Base-by-base conservation (phyloP, 1,140 invertebrate species). In the Probaryconus sp. region DNA sequence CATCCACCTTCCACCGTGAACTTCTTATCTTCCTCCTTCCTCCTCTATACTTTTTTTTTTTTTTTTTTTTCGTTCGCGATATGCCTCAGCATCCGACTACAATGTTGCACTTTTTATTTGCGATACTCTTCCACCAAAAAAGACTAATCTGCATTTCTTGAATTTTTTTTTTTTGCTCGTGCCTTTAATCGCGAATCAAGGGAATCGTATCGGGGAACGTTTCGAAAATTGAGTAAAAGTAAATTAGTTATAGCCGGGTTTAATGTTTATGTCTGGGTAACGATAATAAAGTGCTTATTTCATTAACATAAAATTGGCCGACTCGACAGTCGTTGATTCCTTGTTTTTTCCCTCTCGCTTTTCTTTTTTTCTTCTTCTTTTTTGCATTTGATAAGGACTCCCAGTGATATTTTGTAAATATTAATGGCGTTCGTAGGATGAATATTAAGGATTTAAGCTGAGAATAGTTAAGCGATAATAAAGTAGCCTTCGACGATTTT, bases 21-120 rank as follows among this genome's bases (percentile, higher is more conserved):
- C 65, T 76, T 67, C 65, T 74, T 73, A 72, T 76, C 70, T 74
- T 77, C 50, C 51, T 71, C 63, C 58, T 68, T 64, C 67, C 33
- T 53, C 43, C 43, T 73, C 53, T 64, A 48, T 42, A 58, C 35
- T 50, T 63, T 67, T n/a, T n/a, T n/a, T n/a, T n/a, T n/a, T n/a
- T n/a, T n/a, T n/a, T n/a, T n/a, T n/a, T n/a, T 71, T 71, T 70
- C 26, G 6, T 67, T 69, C 43, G 42, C 28, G 50, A 63, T 74
- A 63, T 45, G 43, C 45, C 18, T 63, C 31, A 13, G 51, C 24
- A 48, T 33, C 11, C 21, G 47, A 47, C 42, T 50, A 68, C 70
- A 63, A 42, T 63, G 63, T 67, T 55, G 70, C 33, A 47, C 55
- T 67, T 67, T 73, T 67, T 72, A 60, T 65, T 64, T 43, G 28